Evolutionary conservation across 1,140 invertebrate genomes (phyloP), one percentile per base, ranked within the genome.

Genomic region (Achatina immaculata): DNA sequence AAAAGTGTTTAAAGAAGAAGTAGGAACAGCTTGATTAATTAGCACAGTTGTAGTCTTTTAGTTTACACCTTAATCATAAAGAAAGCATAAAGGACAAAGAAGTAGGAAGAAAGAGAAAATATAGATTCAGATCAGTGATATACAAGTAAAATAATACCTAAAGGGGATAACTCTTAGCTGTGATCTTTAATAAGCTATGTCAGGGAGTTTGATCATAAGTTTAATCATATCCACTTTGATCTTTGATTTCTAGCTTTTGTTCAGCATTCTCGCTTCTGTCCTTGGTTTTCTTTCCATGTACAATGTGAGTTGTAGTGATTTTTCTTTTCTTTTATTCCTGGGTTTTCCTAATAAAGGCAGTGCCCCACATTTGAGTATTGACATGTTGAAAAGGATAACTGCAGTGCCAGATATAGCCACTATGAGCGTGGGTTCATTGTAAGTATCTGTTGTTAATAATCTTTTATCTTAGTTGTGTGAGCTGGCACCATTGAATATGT

Each of bases 401-500:
- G 2, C 4, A 34, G 55, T 76, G 1, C 74, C 74, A 38, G 74
- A 76, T 38, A 24, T 76, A 24, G 51, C 74, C 19, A 34, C 43
- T 6, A 76, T 76, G 74, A 76, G 51, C 62, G 11, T 76, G 3
- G 55, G 55, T 9, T 55, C 51, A 28, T 38, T 76, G 74, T 76
- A 62, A 58, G 74, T 76, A 51, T 48, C 34, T 68, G 31, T 40
- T 16, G 65, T 68, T 2, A 28, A 65, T n/a, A n/a, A 11, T 66
- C n/a, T 66, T 7, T 24, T 14, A 43, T 28, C 7, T 78, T 62
- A 9, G 71, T 16, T 85, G 83, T 48, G 80, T 89, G 89, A 36
- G 83, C 85, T 45, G 85, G 86, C 36, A 83, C 86, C 82, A 73
- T 83, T 80, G 89, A 89, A 73, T 81, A 78, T 28, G 68, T 90